These are phyloP conservation scores for Bucorvus abyssinicus DNA, from an alignment of 2,797 vertebrate species.

Conservation along the genomic window DNA sequence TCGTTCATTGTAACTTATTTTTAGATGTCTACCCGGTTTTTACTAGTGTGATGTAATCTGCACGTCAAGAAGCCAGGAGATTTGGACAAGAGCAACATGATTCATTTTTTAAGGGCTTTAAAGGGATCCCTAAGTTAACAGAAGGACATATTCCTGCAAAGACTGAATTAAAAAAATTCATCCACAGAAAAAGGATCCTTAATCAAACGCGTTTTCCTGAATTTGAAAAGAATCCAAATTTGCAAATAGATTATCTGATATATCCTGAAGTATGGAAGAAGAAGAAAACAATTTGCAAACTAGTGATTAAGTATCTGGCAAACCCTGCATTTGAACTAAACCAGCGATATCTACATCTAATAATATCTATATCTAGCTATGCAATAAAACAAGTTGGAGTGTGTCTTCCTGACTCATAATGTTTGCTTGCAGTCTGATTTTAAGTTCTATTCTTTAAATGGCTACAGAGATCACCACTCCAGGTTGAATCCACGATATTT, in stretches of 20 bases:
- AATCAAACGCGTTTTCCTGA: slow-evolving; percentile 34
- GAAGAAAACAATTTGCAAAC: slow-evolving; percentile 61
- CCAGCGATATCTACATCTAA: slow-evolving; percentile 1
- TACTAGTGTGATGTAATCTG: slow-evolving; percentile 49
- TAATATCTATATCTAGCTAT: slow-evolving; percentile 24
- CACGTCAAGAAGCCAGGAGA: slow-evolving; percentile 39
- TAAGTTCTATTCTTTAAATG: slow-evolving; percentile 60
- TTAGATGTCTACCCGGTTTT: slow-evolving; percentile 35
- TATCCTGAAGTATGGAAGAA: slow-evolving; percentile 23
- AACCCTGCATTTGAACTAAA: slow-evolving; percentile 45
- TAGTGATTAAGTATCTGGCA: slow-evolving; percentile 61
- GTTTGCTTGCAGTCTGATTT: slow-evolving; percentile 55
- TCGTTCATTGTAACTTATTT: slow-evolving; percentile 38
- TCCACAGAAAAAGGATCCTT: background rate
- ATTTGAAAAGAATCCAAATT: slow-evolving; percentile 46
- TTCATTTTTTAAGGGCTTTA: slow-evolving; percentile 42
- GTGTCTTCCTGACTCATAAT: slow-evolving; percentile 52
- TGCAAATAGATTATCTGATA: slow-evolving; percentile 27
- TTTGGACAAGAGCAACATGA: slow-evolving; percentile 43
- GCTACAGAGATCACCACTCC: slow-evolving; percentile 56
- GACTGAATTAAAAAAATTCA: background rate
- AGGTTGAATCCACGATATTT: slow-evolving; percentile 60
- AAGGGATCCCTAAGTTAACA: slow-evolving; percentile 40
- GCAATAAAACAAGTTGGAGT: slow-evolving; percentile 54
- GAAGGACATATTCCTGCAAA: slow-evolving; percentile 17